Evolutionary conservation across 2,113 vertebrate genomes (phyloP).

Genomic region (Erythrolamprus reginae): DNA sequence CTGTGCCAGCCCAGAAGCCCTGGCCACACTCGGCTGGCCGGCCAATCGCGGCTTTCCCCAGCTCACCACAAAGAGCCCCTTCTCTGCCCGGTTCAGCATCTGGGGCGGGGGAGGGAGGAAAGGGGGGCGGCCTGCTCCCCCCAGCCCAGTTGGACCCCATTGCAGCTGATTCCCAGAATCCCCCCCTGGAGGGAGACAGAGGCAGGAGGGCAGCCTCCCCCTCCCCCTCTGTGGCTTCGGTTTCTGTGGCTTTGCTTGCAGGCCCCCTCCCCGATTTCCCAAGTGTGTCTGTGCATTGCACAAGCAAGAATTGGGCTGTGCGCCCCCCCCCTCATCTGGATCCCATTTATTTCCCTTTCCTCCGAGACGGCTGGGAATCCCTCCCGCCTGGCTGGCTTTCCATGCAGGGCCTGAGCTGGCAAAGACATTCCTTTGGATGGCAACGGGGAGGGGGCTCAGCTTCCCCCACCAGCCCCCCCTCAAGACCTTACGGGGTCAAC

Average conservation of each 20-base stretch:
- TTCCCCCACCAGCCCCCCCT: neutral
- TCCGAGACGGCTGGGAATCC: neutral
- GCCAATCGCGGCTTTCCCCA: too few relatives aligned
- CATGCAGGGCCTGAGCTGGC: neutral
- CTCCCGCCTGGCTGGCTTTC: neutral
- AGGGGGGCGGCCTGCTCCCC: neutral
- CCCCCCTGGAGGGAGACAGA: neutral
- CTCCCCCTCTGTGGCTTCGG: neutral
- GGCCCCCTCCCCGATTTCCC: neutral
- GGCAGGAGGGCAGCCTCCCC: neutral
- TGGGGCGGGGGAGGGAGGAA: neutral
- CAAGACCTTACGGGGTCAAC: too few relatives aligned
- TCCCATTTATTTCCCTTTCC: neutral
- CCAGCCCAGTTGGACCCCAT: neutral
- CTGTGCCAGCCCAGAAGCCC: constrained; percentile 12
- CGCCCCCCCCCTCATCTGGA: neutral
- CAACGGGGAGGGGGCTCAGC: neutral
- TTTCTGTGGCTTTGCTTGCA: neutral
- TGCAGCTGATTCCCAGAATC: neutral
- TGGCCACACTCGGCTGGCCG: neutral
- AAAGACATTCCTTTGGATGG: neutral
- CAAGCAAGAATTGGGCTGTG: neutral
- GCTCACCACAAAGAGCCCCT: too few relatives aligned
- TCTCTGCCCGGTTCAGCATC: neutral
- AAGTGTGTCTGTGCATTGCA: neutral